These are phyloP conservation scores for Myzus persicae DNA, from an alignment of 1,140 invertebrate species.

Conservation along the genomic window DNA sequence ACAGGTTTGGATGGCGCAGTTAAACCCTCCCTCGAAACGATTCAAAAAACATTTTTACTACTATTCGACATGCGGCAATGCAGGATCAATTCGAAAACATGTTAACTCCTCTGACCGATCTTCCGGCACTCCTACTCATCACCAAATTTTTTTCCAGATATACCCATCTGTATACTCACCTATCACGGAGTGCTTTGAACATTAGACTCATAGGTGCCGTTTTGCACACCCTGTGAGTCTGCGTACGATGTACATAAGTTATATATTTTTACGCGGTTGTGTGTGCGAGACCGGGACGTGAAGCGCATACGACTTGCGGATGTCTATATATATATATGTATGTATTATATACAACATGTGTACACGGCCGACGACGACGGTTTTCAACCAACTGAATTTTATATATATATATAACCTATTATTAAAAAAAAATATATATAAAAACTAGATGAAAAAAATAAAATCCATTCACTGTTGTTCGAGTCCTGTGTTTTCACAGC, in stretches of 20 bases:
- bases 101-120: too few relatives aligned
- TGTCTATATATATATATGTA: neutral
- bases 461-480: conserved; percentile 25
- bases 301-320: neutral
- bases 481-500: conserved; percentile 36
- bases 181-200: neutral
- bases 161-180: neutral
- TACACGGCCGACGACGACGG: neutral
- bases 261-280: neutral
- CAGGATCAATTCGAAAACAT: too few relatives aligned
- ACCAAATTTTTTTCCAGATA: neutral
- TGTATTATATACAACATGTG: neutral
- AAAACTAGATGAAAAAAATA: conserved; percentile 17
- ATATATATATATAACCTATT: conserved; percentile 29
- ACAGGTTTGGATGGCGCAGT: neutral
- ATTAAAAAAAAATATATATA: conserved; percentile 16
- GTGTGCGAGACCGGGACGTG: neutral
- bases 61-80: neutral
- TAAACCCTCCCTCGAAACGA: neutral
- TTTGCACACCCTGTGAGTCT: neutral
- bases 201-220: neutral
- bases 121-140: too few relatives aligned
- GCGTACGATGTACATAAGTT: neutral
- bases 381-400: conserved; percentile 28
- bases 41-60: neutral